Evolutionary conservation across 2,113 vertebrate genomes (phyloP), one percentile per base, ranked within the genome.

Genomic region (Heptranchias perlo): DNA sequence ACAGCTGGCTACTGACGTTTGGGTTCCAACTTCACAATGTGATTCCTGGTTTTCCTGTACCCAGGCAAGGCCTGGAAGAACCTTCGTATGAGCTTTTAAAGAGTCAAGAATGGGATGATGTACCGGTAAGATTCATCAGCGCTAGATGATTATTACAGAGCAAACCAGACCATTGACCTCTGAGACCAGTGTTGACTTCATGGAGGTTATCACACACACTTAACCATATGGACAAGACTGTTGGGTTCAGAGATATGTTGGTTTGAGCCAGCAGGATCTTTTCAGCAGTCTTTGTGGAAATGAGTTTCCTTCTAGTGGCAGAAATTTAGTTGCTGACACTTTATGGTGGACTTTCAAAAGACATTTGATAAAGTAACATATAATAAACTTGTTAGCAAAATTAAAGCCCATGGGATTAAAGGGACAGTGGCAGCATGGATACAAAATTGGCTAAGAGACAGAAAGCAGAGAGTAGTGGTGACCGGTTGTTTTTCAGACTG

Each of bases 21-120:
- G 99, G 99, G 92, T 99, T 99, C 97, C 99, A 99, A 97, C 98
- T 99, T 96, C 99, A 99, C 97, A 99, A 99, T 96, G 99, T 98
- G 96, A 99, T 99, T 97, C 99, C 99, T 96, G 99, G 99, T 35
- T 99, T 99, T 97, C 98, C 98, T 0, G 98, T 99, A 62, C 99
- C 99, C 0, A 99, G 99, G 97, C 99, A 99, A 96, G 99, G 99
- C 97, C 97, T 99, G 97, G 98, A 98, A 96, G 97, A 98, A 97
- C 98, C 98, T 11, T 99, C 99, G 0, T 99, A 99, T 0, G 99
- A 99, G 96, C 98, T 99, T 96, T 97, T 97, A 96, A 99, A 99
- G 98, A 99, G 98, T 97, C 98, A 99, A 97, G 98, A 99, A 96
- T 99, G 99, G 99, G 99, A 99, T 62, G 99, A 99, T 96, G 96